phyloP scores from a whole-genome alignment of 2,113 vertebrate species.

The Heteronetta atricapilla region DNA sequence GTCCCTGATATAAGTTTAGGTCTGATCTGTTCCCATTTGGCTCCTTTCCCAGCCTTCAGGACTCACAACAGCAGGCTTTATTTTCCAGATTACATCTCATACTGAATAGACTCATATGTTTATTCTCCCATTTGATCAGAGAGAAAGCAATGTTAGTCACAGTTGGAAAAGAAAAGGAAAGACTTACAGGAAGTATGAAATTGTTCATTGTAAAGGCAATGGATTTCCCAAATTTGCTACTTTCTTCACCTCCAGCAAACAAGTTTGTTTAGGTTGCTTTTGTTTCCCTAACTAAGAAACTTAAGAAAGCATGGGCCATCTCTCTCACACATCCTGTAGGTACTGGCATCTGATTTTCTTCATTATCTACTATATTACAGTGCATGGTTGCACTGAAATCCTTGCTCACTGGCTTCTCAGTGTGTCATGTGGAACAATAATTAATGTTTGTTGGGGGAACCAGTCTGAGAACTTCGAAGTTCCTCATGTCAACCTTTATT shows the following conservation, averaged over 20 bases:
- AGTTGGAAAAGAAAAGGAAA: background rate
- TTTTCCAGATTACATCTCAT: conserved; percentile 21
- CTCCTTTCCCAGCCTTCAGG: background rate
- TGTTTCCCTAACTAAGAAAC: background rate
- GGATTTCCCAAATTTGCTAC: background rate
- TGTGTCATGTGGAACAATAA: conserved; percentile 16
- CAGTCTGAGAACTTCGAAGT: background rate
- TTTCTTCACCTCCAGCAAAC: background rate
- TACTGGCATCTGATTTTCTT: background rate
- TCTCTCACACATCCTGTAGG: background rate
- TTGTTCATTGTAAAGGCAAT: background rate
- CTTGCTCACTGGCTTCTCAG: background rate
- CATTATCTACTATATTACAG: background rate
- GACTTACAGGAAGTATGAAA: background rate
- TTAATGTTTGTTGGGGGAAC: conserved; percentile 41
- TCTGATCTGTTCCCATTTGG: background rate
- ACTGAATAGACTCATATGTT: background rate
- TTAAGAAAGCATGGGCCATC: background rate
- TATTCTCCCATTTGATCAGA: background rate
- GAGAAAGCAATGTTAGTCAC: conserved; percentile 1
- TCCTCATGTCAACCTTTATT: conserved; percentile 68
- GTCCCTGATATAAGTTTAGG: background rate
- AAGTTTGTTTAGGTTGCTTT: background rate
- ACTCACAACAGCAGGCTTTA: conserved; percentile 22
- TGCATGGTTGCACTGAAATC: background rate